Percentiles rank a stretch among this genome's conserved stretches.
Conservation (phyloP, 1,140 invertebrate genomes). For the Drosophila pandora region DNA sequence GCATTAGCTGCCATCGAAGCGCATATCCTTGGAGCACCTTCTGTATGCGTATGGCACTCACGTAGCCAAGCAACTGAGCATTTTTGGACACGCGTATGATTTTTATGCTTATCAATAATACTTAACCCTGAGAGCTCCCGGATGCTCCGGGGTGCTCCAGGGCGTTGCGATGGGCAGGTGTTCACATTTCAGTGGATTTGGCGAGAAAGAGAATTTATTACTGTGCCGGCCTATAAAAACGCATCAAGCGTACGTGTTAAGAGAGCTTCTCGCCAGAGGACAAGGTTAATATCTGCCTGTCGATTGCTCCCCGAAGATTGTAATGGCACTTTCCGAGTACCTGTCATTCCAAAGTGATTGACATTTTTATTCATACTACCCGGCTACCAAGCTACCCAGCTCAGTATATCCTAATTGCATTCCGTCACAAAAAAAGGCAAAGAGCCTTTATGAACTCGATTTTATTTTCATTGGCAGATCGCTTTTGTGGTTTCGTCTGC, state of each 20-base stretch:
- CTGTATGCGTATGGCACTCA: slow-evolving; percentile 57
- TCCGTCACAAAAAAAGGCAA: slow-evolving; percentile 48
- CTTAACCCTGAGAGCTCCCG: slow-evolving; percentile 29
- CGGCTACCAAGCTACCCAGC: neutral
- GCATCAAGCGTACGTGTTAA: slow-evolving; percentile 60
- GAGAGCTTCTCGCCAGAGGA: slow-evolving; percentile 13
- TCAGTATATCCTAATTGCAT: slow-evolving; percentile 46
- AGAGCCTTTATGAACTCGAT: slow-evolving; percentile 15
- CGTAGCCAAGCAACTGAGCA: slow-evolving; percentile 52
- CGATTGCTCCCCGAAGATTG: slow-evolving; percentile 2
- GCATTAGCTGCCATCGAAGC: slow-evolving; percentile 42
- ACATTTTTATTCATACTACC: slow-evolving; percentile 40
- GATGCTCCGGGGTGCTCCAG: neutral
- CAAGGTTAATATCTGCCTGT: slow-evolving; percentile 24
- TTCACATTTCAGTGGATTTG: slow-evolving; percentile 72
- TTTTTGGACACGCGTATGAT: slow-evolving; percentile 72
- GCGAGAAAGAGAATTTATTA: slow-evolving; percentile 51
- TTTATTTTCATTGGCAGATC: slow-evolving; percentile 8
- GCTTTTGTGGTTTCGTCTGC: slow-evolving; percentile 44
- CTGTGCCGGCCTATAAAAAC: slow-evolving; percentile 61
- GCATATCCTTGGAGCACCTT: slow-evolving; percentile 18
- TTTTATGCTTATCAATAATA: slow-evolving; percentile 78
- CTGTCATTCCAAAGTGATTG: slow-evolving; percentile 23
- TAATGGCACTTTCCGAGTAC: neutral
- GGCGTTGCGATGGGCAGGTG: slow-evolving; percentile 45